Conservation (phyloP, 2,888 invertebrate species). For the Trissonchulus sp. region DNA sequence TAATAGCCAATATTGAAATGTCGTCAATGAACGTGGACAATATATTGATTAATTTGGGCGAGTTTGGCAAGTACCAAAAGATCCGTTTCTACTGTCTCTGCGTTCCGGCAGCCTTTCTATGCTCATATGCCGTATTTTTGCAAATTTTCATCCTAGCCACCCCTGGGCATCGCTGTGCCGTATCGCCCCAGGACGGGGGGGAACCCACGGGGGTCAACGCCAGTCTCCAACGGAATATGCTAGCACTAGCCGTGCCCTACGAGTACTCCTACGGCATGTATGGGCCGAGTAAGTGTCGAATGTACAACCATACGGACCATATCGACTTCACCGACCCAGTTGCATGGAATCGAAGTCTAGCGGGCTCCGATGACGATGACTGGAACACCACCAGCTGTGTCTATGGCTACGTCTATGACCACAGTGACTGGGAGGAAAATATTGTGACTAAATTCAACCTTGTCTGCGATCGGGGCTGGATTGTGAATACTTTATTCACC, state of each 20-base stretch:
- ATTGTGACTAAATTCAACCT: slow-evolving; percentile 17
- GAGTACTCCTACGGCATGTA: not conserved
- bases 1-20: too few species aligned
- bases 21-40: slow-evolving; percentile 27
- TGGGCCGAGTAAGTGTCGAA: not conserved
- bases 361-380: not conserved
- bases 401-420: slow-evolving; percentile 23
- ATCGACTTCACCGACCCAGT: not conserved
- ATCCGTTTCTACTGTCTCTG: slow-evolving; percentile 44
- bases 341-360: not conserved
- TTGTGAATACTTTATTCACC: slow-evolving; percentile 15
- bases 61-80: slow-evolving; percentile 44
- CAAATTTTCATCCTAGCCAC: slow-evolving; percentile 53
- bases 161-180: slow-evolving; percentile 73
- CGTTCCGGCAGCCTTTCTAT: slow-evolving; percentile 42
- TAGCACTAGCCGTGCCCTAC: not conserved
- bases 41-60: slow-evolving; percentile 39
- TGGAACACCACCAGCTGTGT: not conserved
- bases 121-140: slow-evolving; percentile 42
- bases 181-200: not conserved
- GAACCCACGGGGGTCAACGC: not conserved
- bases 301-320: not conserved
- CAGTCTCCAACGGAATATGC: not conserved
- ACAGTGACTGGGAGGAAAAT: slow-evolving; percentile 21
- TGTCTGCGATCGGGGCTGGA: slow-evolving; percentile 7